phyloP scores from a whole-genome alignment of 92 coral and sea anemone species.

The Zoanthus sociatus region DNA sequence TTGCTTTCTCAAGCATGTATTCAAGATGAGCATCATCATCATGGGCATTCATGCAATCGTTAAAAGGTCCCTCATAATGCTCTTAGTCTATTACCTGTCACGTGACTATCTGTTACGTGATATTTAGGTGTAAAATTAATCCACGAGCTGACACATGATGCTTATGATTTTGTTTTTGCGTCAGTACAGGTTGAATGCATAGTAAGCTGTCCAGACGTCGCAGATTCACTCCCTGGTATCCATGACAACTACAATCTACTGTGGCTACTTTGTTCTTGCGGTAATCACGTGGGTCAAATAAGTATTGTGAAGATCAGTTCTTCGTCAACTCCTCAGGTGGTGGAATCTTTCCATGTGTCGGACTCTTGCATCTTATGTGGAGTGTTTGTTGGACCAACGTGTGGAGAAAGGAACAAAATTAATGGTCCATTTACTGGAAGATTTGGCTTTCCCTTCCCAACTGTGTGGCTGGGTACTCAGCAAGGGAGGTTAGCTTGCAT shows the following conservation, averaged over 20 bases:
- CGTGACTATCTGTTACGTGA: no score
- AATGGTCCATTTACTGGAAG: slow-evolving; percentile 78
- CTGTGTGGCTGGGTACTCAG: slow-evolving; percentile 97
- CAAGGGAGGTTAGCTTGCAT: slow-evolving; percentile 79
- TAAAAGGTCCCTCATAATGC: no score
- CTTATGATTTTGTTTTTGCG: background rate
- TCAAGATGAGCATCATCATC: no score
- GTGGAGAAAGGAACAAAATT: slow-evolving; percentile 77
- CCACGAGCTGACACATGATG: no score
- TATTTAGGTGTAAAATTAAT: no score
- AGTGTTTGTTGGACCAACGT: slow-evolving; percentile 81
- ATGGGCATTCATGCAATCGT: no score
- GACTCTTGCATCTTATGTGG: slow-evolving; percentile 89
- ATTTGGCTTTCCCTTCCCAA: slow-evolving; percentile 98
- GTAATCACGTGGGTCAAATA: slow-evolving; percentile 88
- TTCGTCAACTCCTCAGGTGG: slow-evolving; percentile 82
- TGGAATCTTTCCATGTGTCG: slow-evolving; percentile 95
- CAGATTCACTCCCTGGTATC: slow-evolving; percentile 84
- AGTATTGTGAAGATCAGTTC: slow-evolving; percentile 78
- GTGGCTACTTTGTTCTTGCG: slow-evolving; percentile 91
- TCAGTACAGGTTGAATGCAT: slow-evolving; percentile 77
- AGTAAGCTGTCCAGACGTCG: slow-evolving; percentile 79
- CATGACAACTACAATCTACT: slow-evolving; percentile 84
- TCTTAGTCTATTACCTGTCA: no score
- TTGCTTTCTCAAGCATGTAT: no score